Evolutionary conservation across 2,888 invertebrate genomes (phyloP), one percentile per base, ranked within the genome.

Genomic region (Sinhomidia bicolor): DNA sequence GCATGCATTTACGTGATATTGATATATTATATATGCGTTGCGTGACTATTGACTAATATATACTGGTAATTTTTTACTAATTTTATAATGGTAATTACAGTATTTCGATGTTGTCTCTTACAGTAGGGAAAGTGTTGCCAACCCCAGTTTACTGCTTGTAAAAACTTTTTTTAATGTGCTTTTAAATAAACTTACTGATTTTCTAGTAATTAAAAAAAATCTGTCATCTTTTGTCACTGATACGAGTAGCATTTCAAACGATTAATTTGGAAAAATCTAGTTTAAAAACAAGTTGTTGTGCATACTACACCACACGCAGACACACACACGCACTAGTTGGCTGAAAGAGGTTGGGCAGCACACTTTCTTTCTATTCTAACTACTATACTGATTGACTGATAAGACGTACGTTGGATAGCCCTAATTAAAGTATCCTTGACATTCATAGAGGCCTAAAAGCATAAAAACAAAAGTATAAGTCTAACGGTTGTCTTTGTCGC

Each of bases 371-470:
- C 20, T 1, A 44, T 23, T n/a, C n/a, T n/a, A n/a, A n/a, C n/a
- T n/a, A n/a, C n/a, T n/a, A n/a, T 9, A 60, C 36, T 65, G 32
- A 65, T n/a, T 65, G 32, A 65, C 23, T 23, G 71, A 71, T 71
- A 44, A 71, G 71, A 12, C 44, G 23, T 23, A 44, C 17, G 2
- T 23, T 44, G 12, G 14, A 71, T 71, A 41, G 23, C 7, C 44
- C 44, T 10, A 76, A 54, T 44, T 76, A 36, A 76, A 6, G 76
- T 76, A 76, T 76, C 76, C 76, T 76, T 76, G 76, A 76, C 76
- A 76, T 76, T 76, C 54, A n/a, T 1, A 51, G n/a, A 54, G 76
- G 51, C 47, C 14, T 47, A 47, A 51, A 51, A 12, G 14, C 26
- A n/a, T 44, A 71, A 71, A 23, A 51, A 26, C n/a, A 51, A 68